Percentiles rank a stretch among this genome's conserved stretches.
These are phyloP conservation scores for Volucella inanis DNA, from an alignment of 2,888 invertebrate species.

Conservation along the genomic window DNA sequence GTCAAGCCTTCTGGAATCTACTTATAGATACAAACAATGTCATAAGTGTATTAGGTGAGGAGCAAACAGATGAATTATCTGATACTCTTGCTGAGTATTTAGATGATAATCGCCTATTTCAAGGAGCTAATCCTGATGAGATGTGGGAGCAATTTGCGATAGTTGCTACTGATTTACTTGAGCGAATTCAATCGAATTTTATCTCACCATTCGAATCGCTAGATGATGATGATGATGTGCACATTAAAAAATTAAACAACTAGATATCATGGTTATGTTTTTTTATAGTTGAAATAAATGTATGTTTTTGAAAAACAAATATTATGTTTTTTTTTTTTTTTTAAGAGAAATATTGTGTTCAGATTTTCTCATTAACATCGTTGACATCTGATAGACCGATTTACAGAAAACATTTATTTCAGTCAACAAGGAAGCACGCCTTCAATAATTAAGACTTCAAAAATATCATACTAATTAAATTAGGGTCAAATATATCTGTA, in stretches of 20 bases:
- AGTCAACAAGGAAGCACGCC: too few relatives aligned
- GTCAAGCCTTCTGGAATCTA: constrained; percentile 90
- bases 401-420: too few relatives aligned
- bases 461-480: too few relatives aligned
- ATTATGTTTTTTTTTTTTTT: too few relatives aligned
- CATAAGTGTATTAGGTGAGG: constrained; percentile 83
- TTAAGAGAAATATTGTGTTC: too few relatives aligned
- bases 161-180: constrained; percentile 89
- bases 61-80: constrained; percentile 84
- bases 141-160: constrained; percentile 90
- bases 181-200: constrained; percentile 82
- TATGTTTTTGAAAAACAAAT: too few relatives aligned
- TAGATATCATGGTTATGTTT: not conserved
- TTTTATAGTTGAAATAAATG: too few relatives aligned
- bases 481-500: too few relatives aligned
- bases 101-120: constrained; percentile 85
- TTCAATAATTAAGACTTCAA: too few relatives aligned
- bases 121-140: constrained; percentile 77
- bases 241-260: constrained; percentile 79
- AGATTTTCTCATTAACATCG: too few relatives aligned
- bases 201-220: constrained; percentile 63
- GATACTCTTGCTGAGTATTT: constrained; percentile 84
- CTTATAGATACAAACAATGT: constrained; percentile 85
- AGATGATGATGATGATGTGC: constrained; percentile 78
- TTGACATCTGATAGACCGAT: too few relatives aligned